Percentiles rank a stretch among this genome's conserved stretches.
Conservation (phyloP, 2,888 invertebrate species). For the Erebia ligea region DNA sequence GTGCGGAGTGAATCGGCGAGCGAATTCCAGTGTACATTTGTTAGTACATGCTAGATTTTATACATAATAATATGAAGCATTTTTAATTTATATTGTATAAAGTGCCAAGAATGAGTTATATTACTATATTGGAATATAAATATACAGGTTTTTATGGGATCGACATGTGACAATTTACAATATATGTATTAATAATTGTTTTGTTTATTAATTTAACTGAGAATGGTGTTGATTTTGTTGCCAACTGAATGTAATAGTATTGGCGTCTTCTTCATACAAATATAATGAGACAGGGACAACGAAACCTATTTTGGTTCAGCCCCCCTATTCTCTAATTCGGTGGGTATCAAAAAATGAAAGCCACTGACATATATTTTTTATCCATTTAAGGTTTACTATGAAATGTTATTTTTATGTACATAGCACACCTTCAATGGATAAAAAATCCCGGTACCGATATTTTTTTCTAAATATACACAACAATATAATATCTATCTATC, state of each 20-base stretch:
- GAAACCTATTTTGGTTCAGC: background rate
- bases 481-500: too few relatives aligned
- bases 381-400: too few relatives aligned
- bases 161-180: background rate
- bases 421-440: too few relatives aligned
- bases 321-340: too few relatives aligned
- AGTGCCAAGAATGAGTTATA: constrained; percentile 29
- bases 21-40: constrained; percentile 32
- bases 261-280: background rate
- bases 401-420: too few relatives aligned
- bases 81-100: constrained; percentile 24
- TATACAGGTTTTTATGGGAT: background rate
- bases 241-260: background rate
- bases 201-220: too few relatives aligned
- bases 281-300: background rate
- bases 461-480: too few relatives aligned
- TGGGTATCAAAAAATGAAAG: too few relatives aligned
- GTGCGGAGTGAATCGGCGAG: background rate
- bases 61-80: constrained; percentile 25
- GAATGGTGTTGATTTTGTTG: too few relatives aligned
- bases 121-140: background rate
- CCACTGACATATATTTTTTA: too few relatives aligned
- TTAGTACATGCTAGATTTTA: constrained; percentile 41
- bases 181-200: too few relatives aligned
- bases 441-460: too few relatives aligned